These are phyloP conservation scores for Craseonycteris thonglongyai DNA, from an alignment of 2,113 vertebrate genomes.

Conservation along the genomic window DNA sequence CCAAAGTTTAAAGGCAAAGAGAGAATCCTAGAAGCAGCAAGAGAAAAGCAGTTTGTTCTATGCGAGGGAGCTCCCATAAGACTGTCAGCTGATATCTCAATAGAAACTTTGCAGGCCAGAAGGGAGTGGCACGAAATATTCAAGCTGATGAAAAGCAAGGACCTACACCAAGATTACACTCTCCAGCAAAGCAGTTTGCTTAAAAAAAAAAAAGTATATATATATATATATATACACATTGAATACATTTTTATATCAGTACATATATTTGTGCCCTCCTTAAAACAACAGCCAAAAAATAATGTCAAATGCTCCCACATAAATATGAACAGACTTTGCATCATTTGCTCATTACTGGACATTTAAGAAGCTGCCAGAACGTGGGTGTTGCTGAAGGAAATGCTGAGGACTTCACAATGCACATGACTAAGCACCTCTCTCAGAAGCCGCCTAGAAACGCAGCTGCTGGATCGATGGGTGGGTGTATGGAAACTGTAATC, in stretches of 20 bases:
- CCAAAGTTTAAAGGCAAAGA: no score
- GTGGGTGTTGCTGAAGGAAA: background rate
- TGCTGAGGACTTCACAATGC: accelerated
- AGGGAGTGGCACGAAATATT: no score
- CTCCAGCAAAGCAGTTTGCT: no score
- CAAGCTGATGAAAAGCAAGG: no score
- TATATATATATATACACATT: no score
- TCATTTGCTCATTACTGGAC: background rate
- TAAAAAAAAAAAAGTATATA: background rate
- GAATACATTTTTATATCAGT: background rate
- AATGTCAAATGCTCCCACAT: background rate
- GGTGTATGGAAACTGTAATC: background rate
- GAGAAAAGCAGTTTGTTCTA: background rate
- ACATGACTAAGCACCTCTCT: accelerated
- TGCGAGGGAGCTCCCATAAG: no score
- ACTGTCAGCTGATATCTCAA: no score
- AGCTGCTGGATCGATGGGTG: background rate
- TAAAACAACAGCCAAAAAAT: background rate
- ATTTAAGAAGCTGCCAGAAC: no score
- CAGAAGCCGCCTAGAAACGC: no score
- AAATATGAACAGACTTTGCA: background rate
- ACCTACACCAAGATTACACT: no score
- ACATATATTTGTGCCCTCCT: background rate
- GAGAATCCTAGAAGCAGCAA: no score
- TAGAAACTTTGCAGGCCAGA: no score